Conservation (phyloP, 2,888 invertebrate genomes). For the Argyresthia goedartella region DNA sequence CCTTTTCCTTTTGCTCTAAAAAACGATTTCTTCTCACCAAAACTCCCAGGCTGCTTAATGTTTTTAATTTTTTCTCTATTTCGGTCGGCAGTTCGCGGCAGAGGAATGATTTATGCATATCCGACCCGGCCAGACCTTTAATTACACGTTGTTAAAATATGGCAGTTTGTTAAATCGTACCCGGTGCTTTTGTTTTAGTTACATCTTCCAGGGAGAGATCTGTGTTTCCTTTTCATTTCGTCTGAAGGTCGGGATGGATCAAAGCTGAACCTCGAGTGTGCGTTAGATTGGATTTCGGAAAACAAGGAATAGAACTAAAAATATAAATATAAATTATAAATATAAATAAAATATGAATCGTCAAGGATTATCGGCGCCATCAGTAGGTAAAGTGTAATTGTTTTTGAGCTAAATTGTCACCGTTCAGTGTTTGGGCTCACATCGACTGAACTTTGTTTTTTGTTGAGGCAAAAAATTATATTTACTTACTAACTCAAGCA, state of each 20-base stretch:
- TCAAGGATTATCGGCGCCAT: too few relatives aligned
- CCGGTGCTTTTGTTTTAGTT: constrained; percentile 62
- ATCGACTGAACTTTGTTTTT: too few relatives aligned
- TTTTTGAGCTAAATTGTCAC: too few relatives aligned
- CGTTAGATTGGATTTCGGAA: too few relatives aligned
- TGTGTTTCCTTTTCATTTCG: constrained; percentile 36
- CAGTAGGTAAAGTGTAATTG: too few relatives aligned
- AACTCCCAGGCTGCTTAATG: constrained; percentile 38
- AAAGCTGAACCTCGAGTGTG: too few relatives aligned
- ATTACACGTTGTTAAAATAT: constrained; percentile 72
- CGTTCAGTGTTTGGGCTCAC: too few relatives aligned
- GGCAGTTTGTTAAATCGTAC: constrained; percentile 70
- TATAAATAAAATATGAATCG: too few relatives aligned
- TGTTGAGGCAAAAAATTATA: too few relatives aligned
- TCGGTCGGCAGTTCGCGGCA: constrained; percentile 67
- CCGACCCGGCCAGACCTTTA: constrained; percentile 67
- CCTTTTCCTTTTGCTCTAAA: background rate
- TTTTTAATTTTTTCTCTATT: constrained; percentile 70
- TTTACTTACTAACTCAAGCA: too few relatives aligned
- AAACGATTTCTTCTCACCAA: constrained; percentile 1
- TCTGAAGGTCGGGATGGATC: constrained; percentile 12
- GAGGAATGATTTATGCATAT: constrained; percentile 70
- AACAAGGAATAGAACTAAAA: too few relatives aligned
- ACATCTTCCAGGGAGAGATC: constrained; percentile 48
- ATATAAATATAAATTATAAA: too few relatives aligned